These are phyloP conservation scores for Mormyrus proboscirostris DNA, from an alignment of 2,797 vertebrate species.

Conservation along the genomic window DNA sequence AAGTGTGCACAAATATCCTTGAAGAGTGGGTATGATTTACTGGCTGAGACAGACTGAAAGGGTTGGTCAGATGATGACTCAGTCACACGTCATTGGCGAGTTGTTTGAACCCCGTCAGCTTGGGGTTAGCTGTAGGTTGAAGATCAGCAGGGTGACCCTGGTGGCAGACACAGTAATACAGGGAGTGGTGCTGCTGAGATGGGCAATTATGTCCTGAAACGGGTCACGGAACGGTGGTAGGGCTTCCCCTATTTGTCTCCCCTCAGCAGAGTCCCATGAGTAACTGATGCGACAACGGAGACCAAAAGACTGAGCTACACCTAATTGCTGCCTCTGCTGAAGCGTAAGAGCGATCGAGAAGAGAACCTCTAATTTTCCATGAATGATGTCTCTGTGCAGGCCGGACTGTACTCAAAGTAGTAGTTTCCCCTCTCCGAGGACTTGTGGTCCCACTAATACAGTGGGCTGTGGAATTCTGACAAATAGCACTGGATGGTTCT, in stretches of 20 bases:
- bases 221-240: constrained; percentile 27
- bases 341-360: constrained; percentile 38
- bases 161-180: not conserved
- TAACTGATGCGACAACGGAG: constrained; percentile 39
- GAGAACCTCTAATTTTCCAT: constrained; percentile 59
- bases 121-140: not conserved
- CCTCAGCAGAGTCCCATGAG: constrained; percentile 37
- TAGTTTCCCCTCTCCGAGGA: constrained; percentile 58
- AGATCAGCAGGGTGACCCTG: not conserved
- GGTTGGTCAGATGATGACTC: not conserved
- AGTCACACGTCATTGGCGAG: not conserved
- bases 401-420: constrained; percentile 50
- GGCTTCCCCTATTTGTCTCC: constrained; percentile 44
- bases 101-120: not conserved
- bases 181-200: not conserved
- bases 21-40: constrained; percentile 16
- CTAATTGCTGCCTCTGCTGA: constrained; percentile 54
- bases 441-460: constrained; percentile 56
- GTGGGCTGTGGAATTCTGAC: constrained; percentile 50
- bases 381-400: constrained; percentile 56
- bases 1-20: not conserved
- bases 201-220: not conserved
- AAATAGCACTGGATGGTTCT: constrained; percentile 30
- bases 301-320: constrained; percentile 44
- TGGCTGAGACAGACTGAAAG: constrained; percentile 18